Evolutionary conservation across 1,140 invertebrate genomes (phyloP), one percentile per base, ranked within the genome.

Genomic region (Drosophila serrata): DNA sequence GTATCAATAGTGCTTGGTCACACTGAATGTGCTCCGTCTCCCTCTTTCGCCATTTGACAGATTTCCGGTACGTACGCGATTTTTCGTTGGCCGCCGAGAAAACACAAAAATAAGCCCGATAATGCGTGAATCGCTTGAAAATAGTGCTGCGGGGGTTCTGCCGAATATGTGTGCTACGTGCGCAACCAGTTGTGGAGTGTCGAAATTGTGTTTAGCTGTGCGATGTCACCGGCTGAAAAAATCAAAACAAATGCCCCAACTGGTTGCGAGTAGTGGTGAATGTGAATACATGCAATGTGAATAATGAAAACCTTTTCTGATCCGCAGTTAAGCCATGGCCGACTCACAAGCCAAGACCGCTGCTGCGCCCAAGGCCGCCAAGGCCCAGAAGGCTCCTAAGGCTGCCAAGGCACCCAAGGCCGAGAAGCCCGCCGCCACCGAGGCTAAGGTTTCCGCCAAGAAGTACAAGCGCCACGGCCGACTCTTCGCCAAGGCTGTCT

Each of bases 401-500:
- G 95, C 95, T 91, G 91, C 93, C 80, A 94, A 95, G 90, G 94
- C 94, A 86, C 95, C 95, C 90, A 92, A 93, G 82, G 70, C 88
- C 15, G 95, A 95, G 78, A 94, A 95, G 75, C 93, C 94, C 19
- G 91, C 93, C 5, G 94, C 94, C 67, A 93, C 94, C 58, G 93
- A 93, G 62, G 93, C 93, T 12, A 91, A 93, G 33, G 93, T 93
- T 57, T 86, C 92, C 45, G 93, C 93, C 93, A 75, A 92, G 93
- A 45, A 91, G 94, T 55, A 95, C 6, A 94, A 95, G 68, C 94
- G 94, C 63, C 96, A 97, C 87, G 97, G 97, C 59, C 95, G 98
- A 86, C 94, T 99, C 17, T 99, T 99, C 91, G 98, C 98, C 19
- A 99, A 99, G 93, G 98, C 98, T 33, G 97, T 99, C 19, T 99